Evolutionary conservation across 2,797 vertebrate genomes (phyloP), one percentile per base, ranked within the genome.

Genomic region (Bufotes viridis): DNA sequence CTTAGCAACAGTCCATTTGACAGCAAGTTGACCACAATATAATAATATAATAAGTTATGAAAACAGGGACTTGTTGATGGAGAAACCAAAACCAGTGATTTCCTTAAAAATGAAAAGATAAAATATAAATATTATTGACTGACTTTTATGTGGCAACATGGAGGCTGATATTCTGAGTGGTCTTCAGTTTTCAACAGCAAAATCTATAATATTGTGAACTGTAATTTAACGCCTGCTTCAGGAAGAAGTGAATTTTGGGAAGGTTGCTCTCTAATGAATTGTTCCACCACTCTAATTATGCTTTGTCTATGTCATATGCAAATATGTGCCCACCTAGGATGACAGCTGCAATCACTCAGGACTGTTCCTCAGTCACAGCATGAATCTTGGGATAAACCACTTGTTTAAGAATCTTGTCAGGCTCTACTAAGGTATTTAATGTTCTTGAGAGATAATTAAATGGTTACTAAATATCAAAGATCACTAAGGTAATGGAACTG

Each of bases 391-490:
- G 75, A 55, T 55, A 42, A 18, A 34, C 14, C 6, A 34, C 69
- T 72, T 72, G 29, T 42, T 70, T 7, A n/a, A 51, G 42, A 75
- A 51, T 7, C 7, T 42, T 53, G 75, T 7, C 51, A 24, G n/a
- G 51, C 24, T 53, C n/a, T 53, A 53, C 74, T 1, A 20, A 76
- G 74, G 10, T 53, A 55, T 55, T 78, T 55, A 13, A 55, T 78
- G 55, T 42, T 78, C 75, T 24, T n/a, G 12, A 22, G 49, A 76
- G 74, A 76, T 53, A 76, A 76, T 76, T 24, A 78, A 55, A 55
- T 78, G 12, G 51, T 24, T 53, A 78, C 75, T 78, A 78, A 55
- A 55, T 78, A 78, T 55, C 74, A 78, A 55, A 78, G 75, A 78
- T 78, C 75, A 78, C 22, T 55, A 51, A 78, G 75, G 75, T 78